Evolutionary conservation across 2,797 vertebrate genomes (phyloP).

Genomic region (Tympanoctomys barrerae): DNA sequence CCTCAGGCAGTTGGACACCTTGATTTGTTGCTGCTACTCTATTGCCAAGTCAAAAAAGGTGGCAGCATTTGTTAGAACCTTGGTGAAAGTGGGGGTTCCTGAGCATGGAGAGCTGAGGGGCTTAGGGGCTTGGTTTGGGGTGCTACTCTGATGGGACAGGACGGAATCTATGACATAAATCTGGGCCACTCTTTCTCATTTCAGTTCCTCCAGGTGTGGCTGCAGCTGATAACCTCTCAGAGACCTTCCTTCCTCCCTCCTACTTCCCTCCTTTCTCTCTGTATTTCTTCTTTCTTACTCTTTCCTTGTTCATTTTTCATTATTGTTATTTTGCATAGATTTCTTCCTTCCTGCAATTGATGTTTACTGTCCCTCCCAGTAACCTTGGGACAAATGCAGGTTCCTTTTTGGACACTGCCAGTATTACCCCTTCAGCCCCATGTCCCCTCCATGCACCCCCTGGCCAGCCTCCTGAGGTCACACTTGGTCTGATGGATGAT

Average conservation of each 20-base stretch:
- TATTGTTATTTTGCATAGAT: not conserved
- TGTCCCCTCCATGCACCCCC: accelerated
- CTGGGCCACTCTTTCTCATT: not conserved
- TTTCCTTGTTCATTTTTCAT: not conserved
- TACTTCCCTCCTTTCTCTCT: no score
- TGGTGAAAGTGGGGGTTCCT: not conserved
- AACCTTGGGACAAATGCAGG: not conserved
- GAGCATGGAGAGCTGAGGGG: accelerated
- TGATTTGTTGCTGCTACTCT: not conserved
- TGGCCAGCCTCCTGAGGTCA: not conserved
- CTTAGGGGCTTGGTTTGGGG: not conserved
- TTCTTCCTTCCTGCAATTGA: not conserved
- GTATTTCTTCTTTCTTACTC: no score
- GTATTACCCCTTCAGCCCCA: not conserved
- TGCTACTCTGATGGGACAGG: not conserved
- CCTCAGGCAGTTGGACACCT: not conserved
- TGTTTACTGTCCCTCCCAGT: not conserved
- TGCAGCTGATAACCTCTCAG: not conserved
- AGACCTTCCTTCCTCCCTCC: not conserved
- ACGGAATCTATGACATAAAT: not conserved
- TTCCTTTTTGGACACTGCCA: not conserved
- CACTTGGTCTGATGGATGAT: not conserved
- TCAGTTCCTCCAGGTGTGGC: not conserved
- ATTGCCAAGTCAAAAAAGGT: not conserved
- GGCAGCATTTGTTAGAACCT: not conserved